These are phyloP conservation scores for Philonicus albiceps DNA, from an alignment of 2,888 invertebrate genomes.

Conservation along the genomic window DNA sequence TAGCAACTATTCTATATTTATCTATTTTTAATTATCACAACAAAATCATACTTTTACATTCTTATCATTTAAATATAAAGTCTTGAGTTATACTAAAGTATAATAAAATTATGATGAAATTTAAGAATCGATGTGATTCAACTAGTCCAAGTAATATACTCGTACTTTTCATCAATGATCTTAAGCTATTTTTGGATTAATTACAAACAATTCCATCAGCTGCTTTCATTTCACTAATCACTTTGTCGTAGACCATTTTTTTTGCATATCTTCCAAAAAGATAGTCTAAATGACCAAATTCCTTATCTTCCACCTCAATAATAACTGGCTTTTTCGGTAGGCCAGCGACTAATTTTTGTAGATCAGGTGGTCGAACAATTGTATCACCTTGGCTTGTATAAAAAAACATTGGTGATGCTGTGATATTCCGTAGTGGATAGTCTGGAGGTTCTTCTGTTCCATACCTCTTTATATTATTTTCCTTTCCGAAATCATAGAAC, in stretches of 20 bases:
- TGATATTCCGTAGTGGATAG: constrained; percentile 61
- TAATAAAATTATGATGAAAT: neutral
- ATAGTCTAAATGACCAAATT: constrained; percentile 44
- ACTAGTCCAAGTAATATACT: too few species aligned
- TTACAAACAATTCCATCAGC: neutral
- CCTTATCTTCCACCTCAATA: neutral
- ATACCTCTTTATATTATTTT: constrained; percentile 62
- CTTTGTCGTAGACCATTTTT: constrained; percentile 28
- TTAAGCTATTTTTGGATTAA: neutral
- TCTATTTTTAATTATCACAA: too few species aligned
- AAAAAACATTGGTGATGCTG: constrained; percentile 61
- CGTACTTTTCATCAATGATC: neutral
- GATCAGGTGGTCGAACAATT: constrained; percentile 62
- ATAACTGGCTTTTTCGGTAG: constrained; percentile 6
- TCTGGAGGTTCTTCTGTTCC: constrained; percentile 60
- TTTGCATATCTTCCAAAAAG: constrained; percentile 14
- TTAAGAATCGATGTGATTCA: too few species aligned
- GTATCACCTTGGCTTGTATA: constrained; percentile 65
- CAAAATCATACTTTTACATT: too few species aligned
- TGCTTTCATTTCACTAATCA: neutral
- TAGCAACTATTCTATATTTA: too few species aligned
- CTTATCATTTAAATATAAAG: neutral
- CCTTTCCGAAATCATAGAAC: constrained; percentile 64
- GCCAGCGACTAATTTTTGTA: neutral
- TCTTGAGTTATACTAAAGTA: neutral